Base-by-base conservation (phyloP, 2,888 invertebrate species). In the Leptarthrus brevirostris region DNA sequence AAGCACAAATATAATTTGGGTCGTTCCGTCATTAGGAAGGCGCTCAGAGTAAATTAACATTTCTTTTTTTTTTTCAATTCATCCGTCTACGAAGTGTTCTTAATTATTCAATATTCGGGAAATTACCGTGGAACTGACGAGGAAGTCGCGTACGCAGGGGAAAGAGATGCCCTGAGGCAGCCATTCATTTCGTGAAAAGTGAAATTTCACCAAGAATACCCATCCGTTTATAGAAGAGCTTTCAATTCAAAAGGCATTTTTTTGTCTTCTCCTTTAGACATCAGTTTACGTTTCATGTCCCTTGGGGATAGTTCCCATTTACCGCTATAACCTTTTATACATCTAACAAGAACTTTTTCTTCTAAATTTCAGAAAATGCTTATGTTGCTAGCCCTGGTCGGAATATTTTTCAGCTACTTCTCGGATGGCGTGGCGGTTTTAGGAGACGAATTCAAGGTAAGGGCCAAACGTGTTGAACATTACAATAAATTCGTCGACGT, bases 341-440 rank as follows among this genome's bases (percentile, higher is more conserved):
- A 18, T 71, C 54, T 64, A 64, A 72, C 54, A 44, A 18, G 4
- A 61, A 61, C 49, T 24, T 30, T 75, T 71, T 73, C 77, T 74
- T 74, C 44, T 74, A 66, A 52, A 56, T 80, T 81, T 73, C 81
- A 84, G 84, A 84, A 84, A 83, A 84, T 84, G 84, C 82, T 83
- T 80, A 82, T 83, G 80, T 80, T 84, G 78, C 80, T 84, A 81
- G 81, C 82, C 79, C 78, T 83, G 79, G 79, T 84, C 78, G 82
- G 82, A 75, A 81, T 84, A 81, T 81, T 84, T 80, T 81, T 83
- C 79, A 83, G 81, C 81, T 81, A 81, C 81, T 80, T 82, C 79
- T 78, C 81, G 77, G 80, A 80, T 79, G 81, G 80, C 79, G 79
- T 81, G 77, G 82, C 80, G 77, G 83, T 81, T 80, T 80, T 84